These are phyloP conservation scores for Hipparchia semele DNA, from an alignment of 2,888 invertebrate genomes.

Conservation along the genomic window DNA sequence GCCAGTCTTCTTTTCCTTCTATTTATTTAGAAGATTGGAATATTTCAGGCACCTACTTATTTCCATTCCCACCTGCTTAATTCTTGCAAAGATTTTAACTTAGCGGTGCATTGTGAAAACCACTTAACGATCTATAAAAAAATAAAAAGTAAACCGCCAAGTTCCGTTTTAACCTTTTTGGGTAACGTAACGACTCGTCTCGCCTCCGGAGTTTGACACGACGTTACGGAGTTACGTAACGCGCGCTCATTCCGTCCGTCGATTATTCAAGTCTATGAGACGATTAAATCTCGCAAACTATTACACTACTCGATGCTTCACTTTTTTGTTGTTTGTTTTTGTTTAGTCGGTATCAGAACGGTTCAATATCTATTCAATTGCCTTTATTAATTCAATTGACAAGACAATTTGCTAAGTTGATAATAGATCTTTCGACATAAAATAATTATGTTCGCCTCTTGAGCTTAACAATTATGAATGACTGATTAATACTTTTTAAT, in stretches of 20 bases:
- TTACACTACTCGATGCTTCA: background rate
- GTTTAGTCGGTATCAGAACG: too few species aligned
- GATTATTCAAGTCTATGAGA: constrained; percentile 5
- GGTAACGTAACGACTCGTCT: constrained; percentile 32
- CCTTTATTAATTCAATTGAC: too few species aligned
- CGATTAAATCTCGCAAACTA: constrained; percentile 1
- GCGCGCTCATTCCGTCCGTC: constrained; percentile 4
- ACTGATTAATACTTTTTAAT: too few species aligned
- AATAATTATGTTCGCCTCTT: too few species aligned
- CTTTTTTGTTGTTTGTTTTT: too few species aligned
- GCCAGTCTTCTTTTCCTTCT: too few species aligned
- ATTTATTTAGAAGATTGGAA: too few species aligned
- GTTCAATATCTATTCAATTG: too few species aligned
- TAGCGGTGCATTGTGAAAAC: background rate
- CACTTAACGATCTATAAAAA: constrained; percentile 2
- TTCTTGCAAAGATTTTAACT: background rate
- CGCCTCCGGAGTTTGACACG: constrained; percentile 13
- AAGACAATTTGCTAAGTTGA: too few species aligned
- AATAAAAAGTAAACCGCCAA: constrained; percentile 16
- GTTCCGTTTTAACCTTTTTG: constrained; percentile 36
- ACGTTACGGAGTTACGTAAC: constrained; percentile 29
- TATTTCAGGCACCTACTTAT: too few species aligned
- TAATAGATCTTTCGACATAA: too few species aligned
- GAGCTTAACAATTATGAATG: too few species aligned
- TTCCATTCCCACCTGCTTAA: background rate